Base-by-base conservation (phyloP, 1,140 invertebrate species). In the Drosophila equinoxialis region DNA sequence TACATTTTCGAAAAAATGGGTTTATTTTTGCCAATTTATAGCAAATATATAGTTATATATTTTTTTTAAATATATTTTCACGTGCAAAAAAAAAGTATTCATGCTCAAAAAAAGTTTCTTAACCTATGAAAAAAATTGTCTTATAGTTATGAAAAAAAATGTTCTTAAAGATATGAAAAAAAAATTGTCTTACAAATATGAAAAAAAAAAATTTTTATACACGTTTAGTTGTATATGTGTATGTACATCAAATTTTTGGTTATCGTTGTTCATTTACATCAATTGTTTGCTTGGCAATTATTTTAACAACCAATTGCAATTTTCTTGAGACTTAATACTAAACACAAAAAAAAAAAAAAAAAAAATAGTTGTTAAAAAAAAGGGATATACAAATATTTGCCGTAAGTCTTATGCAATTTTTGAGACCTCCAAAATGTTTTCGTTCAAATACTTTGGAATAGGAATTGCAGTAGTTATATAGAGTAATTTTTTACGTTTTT, bases 41-140 rank as follows among this genome's bases (percentile, higher is more conserved):
- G 37, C 37, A 10, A 37, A 3, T 11, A 37, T 39, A 23, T 23
- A 23, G 1, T 23, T 23, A 17, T 17, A 17, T 23, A 2, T 35
- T 41, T n/a, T n/a, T 68, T 51, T 62, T 45, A n/a, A 11, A 39
- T 65, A 48, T 68, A 65, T 41, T 68, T 30, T 68, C 68, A 75
- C 73, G 72, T 86, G 82, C 82, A 67, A 87, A 87, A 87, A 86
- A 87, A 83, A 63, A 39, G 37, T 11, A 6, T 67, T 85, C 79
- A 75, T 86, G 82, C 81, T 79, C 74, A 85, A 85, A 85, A 85
- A 85, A 85, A 85, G 45, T 41, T 81, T 30, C 61, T 78, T 65
- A 71, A n/a, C 1, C 20, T 74, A 78, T 35, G 14, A 75, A 79
- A 78, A 77, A 79, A 79, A 79, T 63, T 67, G 11, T 41, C 63